Conservation (phyloP, 2,888 invertebrate genomes). For the Falcaria lacertinaria region DNA sequence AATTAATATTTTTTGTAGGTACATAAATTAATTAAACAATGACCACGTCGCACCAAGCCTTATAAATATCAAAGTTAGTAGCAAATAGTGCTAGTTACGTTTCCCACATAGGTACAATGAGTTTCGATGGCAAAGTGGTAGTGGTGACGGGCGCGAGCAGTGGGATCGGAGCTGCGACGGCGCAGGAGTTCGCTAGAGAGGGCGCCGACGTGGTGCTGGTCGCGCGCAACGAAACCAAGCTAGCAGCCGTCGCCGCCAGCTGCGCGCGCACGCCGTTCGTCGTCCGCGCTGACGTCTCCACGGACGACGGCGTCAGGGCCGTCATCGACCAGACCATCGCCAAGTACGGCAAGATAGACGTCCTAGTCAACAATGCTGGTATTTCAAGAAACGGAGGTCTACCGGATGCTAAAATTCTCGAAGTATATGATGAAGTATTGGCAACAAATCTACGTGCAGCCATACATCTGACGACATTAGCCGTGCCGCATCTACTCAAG, state of each 20-base stretch:
- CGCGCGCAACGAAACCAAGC: slow-evolving; percentile 17
- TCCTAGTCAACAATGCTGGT: slow-evolving; percentile 35
- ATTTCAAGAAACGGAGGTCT: slow-evolving; percentile 13
- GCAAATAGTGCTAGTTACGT: too few relatives aligned
- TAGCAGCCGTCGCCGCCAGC: slow-evolving; percentile 11
- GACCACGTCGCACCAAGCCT: slow-evolving; percentile 13
- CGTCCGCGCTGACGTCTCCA: slow-evolving; percentile 23
- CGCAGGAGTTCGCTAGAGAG: slow-evolving; percentile 17
- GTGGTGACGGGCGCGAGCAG: slow-evolving; percentile 30
- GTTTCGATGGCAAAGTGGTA: slow-evolving; percentile 24
- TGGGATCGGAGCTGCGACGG: slow-evolving; percentile 29
- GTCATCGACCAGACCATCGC: slow-evolving; percentile 20
- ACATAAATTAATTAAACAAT: too few relatives aligned
- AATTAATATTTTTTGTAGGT: too few relatives aligned
- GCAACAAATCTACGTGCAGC: slow-evolving; percentile 23
- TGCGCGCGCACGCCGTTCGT: slow-evolving; percentile 13
- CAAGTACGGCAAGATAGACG: slow-evolving; percentile 26
- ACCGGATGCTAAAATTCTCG: slow-evolving; percentile 15
- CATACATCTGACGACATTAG: slow-evolving; percentile 24
- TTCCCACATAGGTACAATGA: slow-evolving; percentile 13
- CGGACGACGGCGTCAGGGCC: slow-evolving; percentile 18
- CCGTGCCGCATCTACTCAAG: slow-evolving; percentile 28
- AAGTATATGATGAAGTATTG: slow-evolving; percentile 12
- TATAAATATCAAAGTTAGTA: too few relatives aligned
- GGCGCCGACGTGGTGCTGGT: slow-evolving; percentile 23